phyloP scores from a whole-genome alignment of 2,113 vertebrate genomes.

The Tachycineta bicolor region DNA sequence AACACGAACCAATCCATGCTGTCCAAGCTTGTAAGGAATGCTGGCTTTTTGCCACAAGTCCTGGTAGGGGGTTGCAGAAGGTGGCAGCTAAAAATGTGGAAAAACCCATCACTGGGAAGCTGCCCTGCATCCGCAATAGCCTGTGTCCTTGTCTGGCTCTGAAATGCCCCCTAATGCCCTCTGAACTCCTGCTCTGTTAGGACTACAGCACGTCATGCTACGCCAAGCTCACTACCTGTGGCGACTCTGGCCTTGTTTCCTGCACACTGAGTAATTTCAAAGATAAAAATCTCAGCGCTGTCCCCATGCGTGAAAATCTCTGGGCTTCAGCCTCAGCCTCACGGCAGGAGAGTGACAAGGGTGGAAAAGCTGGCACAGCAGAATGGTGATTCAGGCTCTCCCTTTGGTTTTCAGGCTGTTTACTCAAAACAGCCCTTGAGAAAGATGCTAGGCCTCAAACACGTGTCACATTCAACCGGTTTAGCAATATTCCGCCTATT shows the following conservation, averaged over 20 bases:
- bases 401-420: conserved; percentile 49
- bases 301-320: neutral
- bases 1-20: neutral
- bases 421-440: conserved; percentile 46
- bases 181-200: neutral
- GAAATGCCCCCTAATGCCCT: neutral
- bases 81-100: neutral
- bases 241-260: neutral
- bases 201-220: neutral
- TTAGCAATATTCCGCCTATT: conserved; percentile 27
- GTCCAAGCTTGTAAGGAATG: neutral
- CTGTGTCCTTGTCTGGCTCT: neutral
- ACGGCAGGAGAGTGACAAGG: neutral
- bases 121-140: neutral
- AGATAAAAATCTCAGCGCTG: neutral
- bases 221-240: neutral
- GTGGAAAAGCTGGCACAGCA: conserved; percentile 39
- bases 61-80: neutral
- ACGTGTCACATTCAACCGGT: conserved; percentile 46
- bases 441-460: conserved; percentile 50
- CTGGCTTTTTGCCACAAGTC: neutral
- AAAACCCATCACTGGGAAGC: neutral
- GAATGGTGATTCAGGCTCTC: conserved; percentile 33
- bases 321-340: neutral
- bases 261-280: neutral